These are phyloP conservation scores for Papilio dardanus DNA, from an alignment of 1,140 invertebrate genomes.

Conservation along the genomic window DNA sequence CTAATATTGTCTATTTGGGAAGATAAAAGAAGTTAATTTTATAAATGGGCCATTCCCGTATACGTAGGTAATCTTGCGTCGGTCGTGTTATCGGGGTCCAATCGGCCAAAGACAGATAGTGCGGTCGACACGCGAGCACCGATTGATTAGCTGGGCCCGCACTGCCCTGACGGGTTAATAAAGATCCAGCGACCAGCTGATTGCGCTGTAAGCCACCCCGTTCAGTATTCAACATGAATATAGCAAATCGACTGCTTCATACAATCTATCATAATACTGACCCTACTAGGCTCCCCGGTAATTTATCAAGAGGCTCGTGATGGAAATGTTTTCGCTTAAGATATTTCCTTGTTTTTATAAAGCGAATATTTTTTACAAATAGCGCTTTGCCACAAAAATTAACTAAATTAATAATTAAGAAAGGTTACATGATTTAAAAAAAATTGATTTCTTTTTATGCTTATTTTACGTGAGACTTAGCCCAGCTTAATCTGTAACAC, in stretches of 20 bases:
- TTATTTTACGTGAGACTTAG: background rate
- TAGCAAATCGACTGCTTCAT: slow-evolving; percentile 56
- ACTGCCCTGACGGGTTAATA: slow-evolving; percentile 76
- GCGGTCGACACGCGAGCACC: slow-evolving; percentile 75
- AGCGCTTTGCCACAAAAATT: background rate
- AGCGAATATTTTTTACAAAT: background rate
- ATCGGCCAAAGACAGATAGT: slow-evolving; percentile 77
- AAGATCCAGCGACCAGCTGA: slow-evolving; percentile 71
- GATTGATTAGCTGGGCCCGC: slow-evolving; percentile 77
- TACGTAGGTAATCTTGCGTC: slow-evolving; percentile 73
- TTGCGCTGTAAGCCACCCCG: slow-evolving; percentile 74
- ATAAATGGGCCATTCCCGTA: slow-evolving; percentile 74
- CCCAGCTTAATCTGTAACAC: slow-evolving; percentile 49
- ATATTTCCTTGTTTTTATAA: background rate
- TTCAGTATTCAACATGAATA: slow-evolving; percentile 65
- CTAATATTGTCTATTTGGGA: slow-evolving; percentile 62
- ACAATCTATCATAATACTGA: slow-evolving; percentile 21
- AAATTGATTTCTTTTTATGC: too few relatives aligned
- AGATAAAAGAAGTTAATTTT: slow-evolving; percentile 76
- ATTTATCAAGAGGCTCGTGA: slow-evolving; percentile 14
- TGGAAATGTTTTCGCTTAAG: slow-evolving; percentile 14
- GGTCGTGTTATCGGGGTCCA: slow-evolving; percentile 68
- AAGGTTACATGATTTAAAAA: too few relatives aligned
- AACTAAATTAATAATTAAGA: too few relatives aligned
- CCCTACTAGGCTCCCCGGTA: background rate